Evolutionary conservation across 2,888 invertebrate genomes (phyloP).

Genomic region (Agrochola lychnidis): DNA sequence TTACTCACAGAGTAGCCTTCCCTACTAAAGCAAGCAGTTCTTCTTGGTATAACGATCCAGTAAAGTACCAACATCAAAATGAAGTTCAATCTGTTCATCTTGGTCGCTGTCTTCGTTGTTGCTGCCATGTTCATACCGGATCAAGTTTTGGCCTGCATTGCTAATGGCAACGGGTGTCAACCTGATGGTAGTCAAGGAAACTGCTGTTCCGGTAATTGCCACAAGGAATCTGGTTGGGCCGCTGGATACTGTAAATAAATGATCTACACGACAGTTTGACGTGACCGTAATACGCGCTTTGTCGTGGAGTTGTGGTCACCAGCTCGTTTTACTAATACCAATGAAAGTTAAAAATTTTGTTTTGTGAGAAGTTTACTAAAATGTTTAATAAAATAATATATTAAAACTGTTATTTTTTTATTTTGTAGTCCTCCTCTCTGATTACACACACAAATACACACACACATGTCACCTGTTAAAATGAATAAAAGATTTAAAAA

Average conservation of each 20-base stretch:
- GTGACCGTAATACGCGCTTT: background rate
- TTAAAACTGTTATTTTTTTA: background rate
- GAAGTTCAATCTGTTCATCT: conserved; percentile 12
- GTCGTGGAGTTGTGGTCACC: background rate
- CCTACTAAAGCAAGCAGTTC: background rate
- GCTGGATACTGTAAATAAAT: conserved; percentile 9
- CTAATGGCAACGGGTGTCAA: conserved; percentile 1
- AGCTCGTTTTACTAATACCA: background rate
- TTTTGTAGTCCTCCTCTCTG: background rate
- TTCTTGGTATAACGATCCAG: background rate
- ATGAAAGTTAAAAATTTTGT: background rate
- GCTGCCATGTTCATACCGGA: conserved; percentile 12
- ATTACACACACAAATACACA: too few relatives aligned
- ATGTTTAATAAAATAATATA: background rate
- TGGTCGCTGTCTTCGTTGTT: conserved; percentile 1
- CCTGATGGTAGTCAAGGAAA: conserved; percentile 3
- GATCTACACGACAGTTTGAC: background rate
- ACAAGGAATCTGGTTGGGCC: background rate
- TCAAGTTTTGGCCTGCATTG: conserved; percentile 7
- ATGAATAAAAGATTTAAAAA: background rate
- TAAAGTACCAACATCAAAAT: background rate
- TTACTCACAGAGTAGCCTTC: background rate
- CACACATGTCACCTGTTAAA: too few relatives aligned
- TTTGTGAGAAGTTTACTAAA: background rate
- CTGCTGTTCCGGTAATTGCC: conserved; percentile 8